Evolutionary conservation across 2,113 vertebrate genomes (phyloP), one percentile per base, ranked within the genome.

Genomic region (Platichthys flesus): DNA sequence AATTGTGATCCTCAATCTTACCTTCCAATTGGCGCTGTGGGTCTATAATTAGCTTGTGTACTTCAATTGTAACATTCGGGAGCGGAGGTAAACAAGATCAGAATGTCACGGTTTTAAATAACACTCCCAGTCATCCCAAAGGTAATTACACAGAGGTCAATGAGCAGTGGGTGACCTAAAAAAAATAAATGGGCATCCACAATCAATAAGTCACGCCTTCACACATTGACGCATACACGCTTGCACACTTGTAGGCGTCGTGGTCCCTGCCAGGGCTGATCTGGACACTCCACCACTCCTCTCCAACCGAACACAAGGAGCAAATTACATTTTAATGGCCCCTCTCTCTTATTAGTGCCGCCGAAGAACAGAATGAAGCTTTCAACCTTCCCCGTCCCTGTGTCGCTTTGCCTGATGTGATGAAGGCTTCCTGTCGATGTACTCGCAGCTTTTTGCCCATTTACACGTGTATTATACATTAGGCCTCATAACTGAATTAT

Each of bases 261-360:
- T 83, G 5, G 31, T 31, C 66, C 58, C 71, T 83, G 71, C 60
- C 66, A 61, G 72, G 67, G 78, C 74, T 86, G 81, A 91, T 88
- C 84, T 86, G 77, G 31, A 68, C 77, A 79, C 83, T 85, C 82
- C 79, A 83, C 85, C 77, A 79, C 81, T 85, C 82, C 76, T 79
- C 86, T 89, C 83, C 81, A 87, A 87, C 74, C 84, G 76, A 86
- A 84, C 78, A 75, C 58, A 20, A 71, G 81, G 72, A 69, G 72
- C 68, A 92, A 90, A 93, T 92, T 82, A 84, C 90, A 90, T 93
- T 93, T 93, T 91, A 92, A 93, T 93, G 86, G 88, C 85, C 79
- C 88, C 54, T 82, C 75, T 66, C 74, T 77, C 68, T 76, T 93
- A 88, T 92, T 90, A 90, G 82, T 72, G 55, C n/a, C 0, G 8